phyloP scores from a whole-genome alignment of 1,140 invertebrate species.

The Drosophila ananassae region DNA sequence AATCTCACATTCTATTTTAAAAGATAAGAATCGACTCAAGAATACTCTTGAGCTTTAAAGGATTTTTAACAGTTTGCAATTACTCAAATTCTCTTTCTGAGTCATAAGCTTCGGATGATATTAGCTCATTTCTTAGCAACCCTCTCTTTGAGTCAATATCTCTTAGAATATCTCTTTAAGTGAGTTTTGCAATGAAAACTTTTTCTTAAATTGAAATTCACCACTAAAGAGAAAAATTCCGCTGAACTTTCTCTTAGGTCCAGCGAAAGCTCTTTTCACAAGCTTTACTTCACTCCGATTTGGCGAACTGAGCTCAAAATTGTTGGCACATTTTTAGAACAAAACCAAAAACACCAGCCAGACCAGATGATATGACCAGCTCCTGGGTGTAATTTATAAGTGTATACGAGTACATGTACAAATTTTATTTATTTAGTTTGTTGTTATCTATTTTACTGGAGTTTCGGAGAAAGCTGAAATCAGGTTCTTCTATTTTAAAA shows the following conservation, averaged over 20 bases:
- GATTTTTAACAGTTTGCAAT: no score
- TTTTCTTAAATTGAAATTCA: slow-evolving; percentile 21
- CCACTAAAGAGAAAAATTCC: slow-evolving; percentile 43
- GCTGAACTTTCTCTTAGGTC: background rate
- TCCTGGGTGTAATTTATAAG: background rate
- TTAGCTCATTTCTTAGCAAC: background rate
- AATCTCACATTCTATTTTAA: background rate
- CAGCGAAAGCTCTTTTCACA: slow-evolving; percentile 41
- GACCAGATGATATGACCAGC: slow-evolving; percentile 34
- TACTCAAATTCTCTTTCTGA: background rate
- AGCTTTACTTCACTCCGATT: slow-evolving; percentile 42
- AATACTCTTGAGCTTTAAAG: background rate
- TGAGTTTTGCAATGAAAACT: background rate
- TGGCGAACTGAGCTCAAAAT: slow-evolving; percentile 13
- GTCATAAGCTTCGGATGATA: background rate
- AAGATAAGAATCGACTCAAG: background rate
- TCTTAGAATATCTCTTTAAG: background rate
- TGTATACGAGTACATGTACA: no score
- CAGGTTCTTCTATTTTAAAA: slow-evolving; percentile 8
- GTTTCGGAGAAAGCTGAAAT: slow-evolving; percentile 37
- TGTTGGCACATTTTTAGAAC: slow-evolving; percentile 72
- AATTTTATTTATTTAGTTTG: slow-evolving; percentile 61
- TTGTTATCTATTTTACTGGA: slow-evolving; percentile 29
- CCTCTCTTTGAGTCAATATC: background rate
- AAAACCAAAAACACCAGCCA: slow-evolving; percentile 42